These are phyloP conservation scores for Lypha dubia DNA, from an alignment of 2,888 invertebrate genomes.

Conservation along the genomic window DNA sequence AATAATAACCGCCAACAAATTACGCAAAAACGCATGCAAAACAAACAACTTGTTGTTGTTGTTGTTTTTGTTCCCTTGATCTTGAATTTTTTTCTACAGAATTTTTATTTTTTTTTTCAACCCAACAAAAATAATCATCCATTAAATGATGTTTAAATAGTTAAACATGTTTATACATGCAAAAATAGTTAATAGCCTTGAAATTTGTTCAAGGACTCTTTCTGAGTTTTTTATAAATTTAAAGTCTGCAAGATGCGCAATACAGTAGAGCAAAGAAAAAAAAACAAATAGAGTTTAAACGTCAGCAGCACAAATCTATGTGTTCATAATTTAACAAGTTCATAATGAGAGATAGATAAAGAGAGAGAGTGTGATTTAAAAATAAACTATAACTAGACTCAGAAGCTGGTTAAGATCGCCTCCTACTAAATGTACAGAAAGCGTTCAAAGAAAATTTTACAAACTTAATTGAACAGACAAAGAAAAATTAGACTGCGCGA, in stretches of 20 bases:
- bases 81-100: too few relatives aligned
- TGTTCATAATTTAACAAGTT: conserved; percentile 65
- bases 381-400: conserved; percentile 15
- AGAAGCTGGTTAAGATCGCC: conserved; percentile 53
- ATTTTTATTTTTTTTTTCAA: too few relatives aligned
- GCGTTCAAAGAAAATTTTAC: background rate
- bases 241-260: background rate
- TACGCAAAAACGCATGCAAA: conserved; percentile 60
- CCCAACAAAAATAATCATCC: conserved; percentile 37
- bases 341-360: conserved; percentile 46
- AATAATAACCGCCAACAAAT: conserved; percentile 57
- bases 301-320: background rate
- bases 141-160: conserved; percentile 65
- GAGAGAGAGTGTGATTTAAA: conserved; percentile 43
- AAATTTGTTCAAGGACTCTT: conserved; percentile 61
- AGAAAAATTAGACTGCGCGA: too few relatives aligned
- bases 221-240: background rate
- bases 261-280: background rate
- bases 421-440: conserved; percentile 48
- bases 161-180: conserved; percentile 65
- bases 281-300: conserved; percentile 22
- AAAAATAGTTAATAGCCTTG: conserved; percentile 71
- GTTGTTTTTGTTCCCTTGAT: background rate
- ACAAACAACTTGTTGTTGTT: conserved; percentile 23
- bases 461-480: background rate